These are phyloP conservation scores for Vombatus ursinus DNA, from an alignment of 2,113 vertebrate genomes.

Conservation along the genomic window DNA sequence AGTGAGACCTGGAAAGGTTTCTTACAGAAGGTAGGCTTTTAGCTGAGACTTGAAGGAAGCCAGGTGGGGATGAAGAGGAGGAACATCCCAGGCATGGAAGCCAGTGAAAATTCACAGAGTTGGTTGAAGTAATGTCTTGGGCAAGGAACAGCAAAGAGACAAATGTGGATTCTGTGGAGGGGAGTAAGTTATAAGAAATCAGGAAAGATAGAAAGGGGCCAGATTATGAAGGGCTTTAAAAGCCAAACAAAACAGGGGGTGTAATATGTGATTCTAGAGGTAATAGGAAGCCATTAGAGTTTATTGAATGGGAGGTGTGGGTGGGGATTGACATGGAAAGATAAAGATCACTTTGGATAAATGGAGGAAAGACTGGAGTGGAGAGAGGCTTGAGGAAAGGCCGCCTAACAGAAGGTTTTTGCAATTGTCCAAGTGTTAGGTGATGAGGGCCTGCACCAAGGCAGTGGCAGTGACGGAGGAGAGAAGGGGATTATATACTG, in stretches of 20 bases:
- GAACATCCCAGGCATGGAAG: neutral
- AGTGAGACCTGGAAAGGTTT: too few species aligned
- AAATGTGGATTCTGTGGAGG: neutral
- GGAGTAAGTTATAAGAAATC: neutral
- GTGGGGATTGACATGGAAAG: neutral
- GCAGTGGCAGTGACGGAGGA: neutral
- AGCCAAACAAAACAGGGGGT: neutral
- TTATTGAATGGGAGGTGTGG: neutral
- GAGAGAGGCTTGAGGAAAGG: neutral
- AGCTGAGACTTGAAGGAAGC: neutral
- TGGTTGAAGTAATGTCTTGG: neutral
- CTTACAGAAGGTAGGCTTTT: too few species aligned
- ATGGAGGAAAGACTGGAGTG: neutral
- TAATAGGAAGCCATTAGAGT: neutral
- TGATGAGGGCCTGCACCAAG: neutral
- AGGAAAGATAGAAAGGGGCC: neutral
- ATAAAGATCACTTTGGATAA: neutral
- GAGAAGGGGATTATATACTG: neutral
- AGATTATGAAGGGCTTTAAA: neutral
- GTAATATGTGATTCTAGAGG: neutral
- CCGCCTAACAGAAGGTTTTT: neutral
- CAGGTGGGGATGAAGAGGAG: too few species aligned
- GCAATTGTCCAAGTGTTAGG: neutral
- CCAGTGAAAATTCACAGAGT: neutral
- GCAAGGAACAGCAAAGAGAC: too few species aligned